Base-by-base conservation (phyloP, 2,113 vertebrate genomes). In the Blennius ocellaris region DNA sequence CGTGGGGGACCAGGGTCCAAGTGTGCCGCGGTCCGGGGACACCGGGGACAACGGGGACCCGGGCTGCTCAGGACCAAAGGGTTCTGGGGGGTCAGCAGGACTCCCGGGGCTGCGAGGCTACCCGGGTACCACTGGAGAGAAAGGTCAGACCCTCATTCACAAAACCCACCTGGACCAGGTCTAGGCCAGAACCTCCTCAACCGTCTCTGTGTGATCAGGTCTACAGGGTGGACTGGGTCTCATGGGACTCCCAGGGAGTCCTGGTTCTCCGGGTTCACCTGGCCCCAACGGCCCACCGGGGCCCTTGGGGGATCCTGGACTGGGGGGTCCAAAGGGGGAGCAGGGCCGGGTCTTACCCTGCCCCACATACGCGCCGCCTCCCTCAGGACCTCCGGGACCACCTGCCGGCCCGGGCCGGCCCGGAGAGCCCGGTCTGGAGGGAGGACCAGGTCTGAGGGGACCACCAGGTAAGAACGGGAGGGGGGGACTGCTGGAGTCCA, bases 11-110 rank as follows among this genome's bases (percentile, higher is more conserved):
- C 21, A 30, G 21, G 21, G 21, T 30, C 69, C 87, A 5, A 93
- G 94, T 41, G 41, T 1, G 30, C 76, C 74, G 14, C 50, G 67
- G 63, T 69, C 90, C 1, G 97, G 98, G n/a, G 89, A 93, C 5
- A 83, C 75, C 5, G 98, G 98, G 7, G 94, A 95, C 17, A 63
- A 90, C 1, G 94, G 94, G n/a, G 3, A 14, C 14, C 40, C 45
- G 11, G 93, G 93, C 0, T 61, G 15, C 15, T 16, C 0, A 0
- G 93, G 92, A 7, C 30, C 55, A 14, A 11, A 69, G 36, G 90
- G 89, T 8, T 43, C 3, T 0, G 45, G 3, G 14, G 91, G 91
- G 44, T 0, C 5, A 17, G 12, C 0, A 2, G 93, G 93, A 11
- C 59, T 62, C 3, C 0, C 0, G 5, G 91, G 93, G 63, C 16